Evolutionary conservation across 2,888 invertebrate species (phyloP), one percentile per base, ranked within the genome.

Genomic region (Nysson spinosus): DNA sequence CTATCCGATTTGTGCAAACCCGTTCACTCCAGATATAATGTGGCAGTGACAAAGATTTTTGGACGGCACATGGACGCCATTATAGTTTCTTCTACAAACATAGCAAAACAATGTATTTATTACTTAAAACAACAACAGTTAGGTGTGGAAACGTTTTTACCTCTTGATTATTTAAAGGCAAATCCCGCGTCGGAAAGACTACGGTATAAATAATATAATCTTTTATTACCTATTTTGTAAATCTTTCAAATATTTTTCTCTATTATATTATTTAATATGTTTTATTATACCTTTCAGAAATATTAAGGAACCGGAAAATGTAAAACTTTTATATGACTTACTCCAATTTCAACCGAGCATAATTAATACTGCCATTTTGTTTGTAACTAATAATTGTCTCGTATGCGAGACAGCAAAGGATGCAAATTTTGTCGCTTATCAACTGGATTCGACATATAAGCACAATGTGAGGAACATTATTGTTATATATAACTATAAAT

Each of bases 61-160:
- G 97, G 98, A 58, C 97, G 96, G 88, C 96, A 97, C 88, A 97
- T 98, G 96, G 97, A 98, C 84, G 97, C 97, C 51, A 99, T 99
- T 80, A 96, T 99, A 11, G 98, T 98, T 20, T 97, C 98, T 88
- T 95, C 95, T 0, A 96, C 95, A 88, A 94, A 95, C 86, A 98
- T 98, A 0, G 99, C 97, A 3, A 90, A 95, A 4, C 92, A 94
- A 77, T 98, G 97, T 84, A 97, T 98, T 82, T 93, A 95, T 82
- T 94, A 93, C 85, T 90, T 99, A 63, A 98, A 98, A 87, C 96
- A 97, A 81, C 94, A 98, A 83, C 22, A 94, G 96, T 92, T 89
- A 80, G 96, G 96, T 80, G 96, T 96, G 0, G 98, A 99, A 89
- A 98, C 96, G 0, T 99, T 99, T 87, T 89, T 99, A 47, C 99